Evolutionary conservation across 2,888 invertebrate species (phyloP).

Genomic region (Dicyrtomina minuta): DNA sequence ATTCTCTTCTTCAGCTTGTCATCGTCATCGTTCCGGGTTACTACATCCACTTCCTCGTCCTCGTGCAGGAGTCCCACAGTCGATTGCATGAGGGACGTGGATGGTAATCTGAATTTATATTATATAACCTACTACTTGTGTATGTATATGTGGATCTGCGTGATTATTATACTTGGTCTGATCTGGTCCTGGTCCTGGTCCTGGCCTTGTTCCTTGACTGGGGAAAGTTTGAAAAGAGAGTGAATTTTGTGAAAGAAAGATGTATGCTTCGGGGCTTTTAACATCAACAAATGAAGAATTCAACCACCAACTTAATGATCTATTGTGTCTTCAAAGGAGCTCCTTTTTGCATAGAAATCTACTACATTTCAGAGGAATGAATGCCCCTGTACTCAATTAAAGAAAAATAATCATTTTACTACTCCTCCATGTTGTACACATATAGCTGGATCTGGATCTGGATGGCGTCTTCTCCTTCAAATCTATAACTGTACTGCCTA

Average conservation of each 20-base stretch:
- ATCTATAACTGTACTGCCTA: not conserved
- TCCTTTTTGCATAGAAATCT: constrained; percentile 25
- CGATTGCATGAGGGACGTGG: not conserved
- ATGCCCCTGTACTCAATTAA: constrained; percentile 31
- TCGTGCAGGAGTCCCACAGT: not conserved
- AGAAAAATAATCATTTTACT: constrained; percentile 34
- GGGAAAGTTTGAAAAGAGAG: constrained; percentile 7
- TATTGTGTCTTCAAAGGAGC: constrained; percentile 27
- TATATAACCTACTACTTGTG: too few species aligned
- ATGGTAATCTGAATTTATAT: too few species aligned
- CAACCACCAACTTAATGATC: constrained; percentile 33
- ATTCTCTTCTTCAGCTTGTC: too few species aligned
- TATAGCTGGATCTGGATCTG: too few species aligned
- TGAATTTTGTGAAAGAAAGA: constrained; percentile 16
- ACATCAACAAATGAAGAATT: constrained; percentile 34
- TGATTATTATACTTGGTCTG: too few species aligned
- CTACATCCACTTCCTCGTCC: not conserved
- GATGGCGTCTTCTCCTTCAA: not conserved
- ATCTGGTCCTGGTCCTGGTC: not conserved
- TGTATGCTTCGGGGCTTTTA: constrained; percentile 24
- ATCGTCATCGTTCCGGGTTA: not conserved
- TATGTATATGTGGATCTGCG: too few species aligned
- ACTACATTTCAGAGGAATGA: constrained; percentile 19
- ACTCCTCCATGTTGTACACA: not conserved
- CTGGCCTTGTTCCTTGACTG: not conserved